Evolutionary conservation across 2,888 invertebrate species (phyloP), one percentile per base, ranked within the genome.

Genomic region (Empis stercorea): DNA sequence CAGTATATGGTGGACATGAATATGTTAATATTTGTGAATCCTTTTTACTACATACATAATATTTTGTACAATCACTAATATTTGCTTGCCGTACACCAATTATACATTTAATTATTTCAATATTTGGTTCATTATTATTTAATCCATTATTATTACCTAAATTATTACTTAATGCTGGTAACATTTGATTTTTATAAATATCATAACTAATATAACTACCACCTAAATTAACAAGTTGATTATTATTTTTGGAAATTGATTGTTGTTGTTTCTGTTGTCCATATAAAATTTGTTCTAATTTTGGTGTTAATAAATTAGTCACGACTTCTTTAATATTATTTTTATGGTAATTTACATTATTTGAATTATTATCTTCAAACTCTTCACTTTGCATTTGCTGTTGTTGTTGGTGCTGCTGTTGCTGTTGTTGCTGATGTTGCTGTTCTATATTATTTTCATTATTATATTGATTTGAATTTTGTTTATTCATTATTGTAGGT

Each of bases 41-140:
- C 50, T 64, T 66, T 23, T 67, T 66, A 52, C 71, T 71, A 54
- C 74, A 74, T 1, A 70, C 68, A 51, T 71, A 74, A 51, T 74
- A 74, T 27, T 63, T 71, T 2, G 64, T 66, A 49, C 74, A 74
- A 46, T 73, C 71, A 1, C 73, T 73, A n/a, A 50, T 54, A 54
- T 74, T 74, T 2, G 71, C 64, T 34, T 73, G 64, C 2, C 74
- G 64, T 5, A 71, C 59, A 1, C 70, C 71, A 10, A 63, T 52
- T 16, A 65, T 63, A 48, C 74, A 74, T 7, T 69, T 66, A 36
- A 73, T 60, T 4, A 71, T 56, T 52, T 66, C 68, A 15, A 64
- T 55, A 13, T 64, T 61, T 14, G 11, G 9, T 16, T 30, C 2
- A 10, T 41, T 14, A 30, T 38, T 14, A 15, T 11, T 36, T 34